Evolutionary conservation across 1,140 invertebrate species (phyloP), one percentile per base, ranked within the genome.

Genomic region (Zaprionus lachaisei): DNA sequence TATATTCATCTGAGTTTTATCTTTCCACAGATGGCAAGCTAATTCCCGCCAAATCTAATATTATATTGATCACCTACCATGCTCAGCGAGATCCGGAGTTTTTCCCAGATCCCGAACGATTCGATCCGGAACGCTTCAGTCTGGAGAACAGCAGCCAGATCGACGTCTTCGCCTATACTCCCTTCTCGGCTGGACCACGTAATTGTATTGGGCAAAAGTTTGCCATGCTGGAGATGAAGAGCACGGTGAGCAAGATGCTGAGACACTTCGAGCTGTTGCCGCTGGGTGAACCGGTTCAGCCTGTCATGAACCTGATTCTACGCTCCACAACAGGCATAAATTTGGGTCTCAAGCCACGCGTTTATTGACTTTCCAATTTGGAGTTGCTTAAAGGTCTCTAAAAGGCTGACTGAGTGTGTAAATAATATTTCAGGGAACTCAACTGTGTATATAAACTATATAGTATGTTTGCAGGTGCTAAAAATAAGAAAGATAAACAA

Each of bases 171-270:
- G 78, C 94, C 31, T 95, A 94, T 78, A 92, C 95, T n/a, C 95
- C 96, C 57, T 96, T 96, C 81, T 94, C 94, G 22, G 95, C 95
- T 24, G 95, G 95, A 7, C 93, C 93, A 17, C 93, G 94, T 78
- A 96, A 96, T 83, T 96, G 96, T 82, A 91, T 92, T 94, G 96
- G 96, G 66, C 96, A 97, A 93, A 96, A 95, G 91, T 98, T 97
- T 92, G 97, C 97, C 1, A 93, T 96, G 93, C 91, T 97, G 80
- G 96, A 98, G 93, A 93, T 96, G 85, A 97, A 97, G 92, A 94
- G 87, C 55, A 85, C 91, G 0, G 44, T 94, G 6, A 92, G 91
- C 38, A 93, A 94, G 72, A 62, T 94, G 37, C 22, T 94, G 1
- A 76, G 93, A 11, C 84, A 93, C n/a, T 93, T 83, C 54, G 93